Evolutionary conservation across 2,888 invertebrate species (phyloP).

Genomic region (Leptogaster cylindrica): DNA sequence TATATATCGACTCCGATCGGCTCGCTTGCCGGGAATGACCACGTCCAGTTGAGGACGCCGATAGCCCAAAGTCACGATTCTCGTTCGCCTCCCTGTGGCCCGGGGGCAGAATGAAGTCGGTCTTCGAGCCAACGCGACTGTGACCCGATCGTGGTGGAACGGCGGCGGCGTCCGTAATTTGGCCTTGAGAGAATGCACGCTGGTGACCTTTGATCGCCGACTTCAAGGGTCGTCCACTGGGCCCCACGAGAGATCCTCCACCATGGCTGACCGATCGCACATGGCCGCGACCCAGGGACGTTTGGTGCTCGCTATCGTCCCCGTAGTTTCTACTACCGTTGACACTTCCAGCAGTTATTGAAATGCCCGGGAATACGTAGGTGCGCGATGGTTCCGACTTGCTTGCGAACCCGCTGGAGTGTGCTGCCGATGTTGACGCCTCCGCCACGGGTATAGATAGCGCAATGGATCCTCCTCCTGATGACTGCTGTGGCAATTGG

Average conservation of each 20-base stretch:
- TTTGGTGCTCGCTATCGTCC: too few relatives aligned
- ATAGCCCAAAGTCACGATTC: slow-evolving; percentile 64
- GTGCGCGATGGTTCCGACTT: slow-evolving; percentile 58
- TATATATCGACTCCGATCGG: slow-evolving; percentile 88
- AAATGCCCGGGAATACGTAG: slow-evolving; percentile 57
- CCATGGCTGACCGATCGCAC: slow-evolving; percentile 87
- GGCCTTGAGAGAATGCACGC: slow-evolving; percentile 85
- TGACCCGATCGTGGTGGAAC: slow-evolving; percentile 68
- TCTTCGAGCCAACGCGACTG: slow-evolving; percentile 82
- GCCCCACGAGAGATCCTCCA: slow-evolving; percentile 66
- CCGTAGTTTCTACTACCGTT: slow-evolving; percentile 50
- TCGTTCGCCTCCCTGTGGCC: slow-evolving; percentile 82
- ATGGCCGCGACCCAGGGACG: slow-evolving; percentile 72
- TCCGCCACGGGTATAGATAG: not conserved
- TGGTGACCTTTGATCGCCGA: slow-evolving; percentile 78
- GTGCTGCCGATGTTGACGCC: not conserved
- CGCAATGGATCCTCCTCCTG: not conserved
- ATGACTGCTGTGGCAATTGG: slow-evolving; percentile 50
- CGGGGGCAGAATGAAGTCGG: slow-evolving; percentile 87
- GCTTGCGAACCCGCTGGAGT: not conserved
- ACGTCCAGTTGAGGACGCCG: slow-evolving; percentile 63
- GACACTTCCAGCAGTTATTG: slow-evolving; percentile 47
- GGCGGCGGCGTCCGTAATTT: slow-evolving; percentile 72
- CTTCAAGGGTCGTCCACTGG: slow-evolving; percentile 72
- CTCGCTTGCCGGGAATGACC: slow-evolving; percentile 88